Evolutionary conservation across 2,888 invertebrate genomes (phyloP).

Genomic region (Oscheius sp.): DNA sequence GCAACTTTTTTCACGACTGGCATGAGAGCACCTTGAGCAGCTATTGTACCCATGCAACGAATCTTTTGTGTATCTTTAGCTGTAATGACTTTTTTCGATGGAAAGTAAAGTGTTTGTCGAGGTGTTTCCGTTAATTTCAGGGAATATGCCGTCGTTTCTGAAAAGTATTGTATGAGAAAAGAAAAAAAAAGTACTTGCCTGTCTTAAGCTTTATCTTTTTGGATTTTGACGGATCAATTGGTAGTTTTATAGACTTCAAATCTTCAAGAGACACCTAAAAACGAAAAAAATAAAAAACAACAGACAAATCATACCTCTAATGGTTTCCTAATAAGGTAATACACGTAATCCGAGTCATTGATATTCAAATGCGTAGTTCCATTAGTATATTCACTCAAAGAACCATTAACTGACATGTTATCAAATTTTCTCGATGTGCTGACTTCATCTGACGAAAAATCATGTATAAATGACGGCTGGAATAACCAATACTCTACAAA

Average conservation of each 20-base stretch:
- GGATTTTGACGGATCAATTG: not conserved
- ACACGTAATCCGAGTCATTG: not conserved
- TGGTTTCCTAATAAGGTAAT: conserved; percentile 23
- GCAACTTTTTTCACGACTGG: conserved; percentile 2
- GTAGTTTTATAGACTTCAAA: not conserved
- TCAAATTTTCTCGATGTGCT: no score
- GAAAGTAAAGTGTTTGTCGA: conserved; percentile 1
- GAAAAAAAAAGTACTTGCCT: not conserved
- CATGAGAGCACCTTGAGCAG: not conserved
- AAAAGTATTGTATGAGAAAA: not conserved
- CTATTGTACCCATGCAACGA: not conserved
- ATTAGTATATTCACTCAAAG: not conserved
- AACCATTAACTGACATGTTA: not conserved
- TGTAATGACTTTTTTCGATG: not conserved
- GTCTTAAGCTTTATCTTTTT: conserved; percentile 21
- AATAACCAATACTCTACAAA: not conserved
- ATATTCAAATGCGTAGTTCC: not conserved
- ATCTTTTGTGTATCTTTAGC: conserved; percentile 21
- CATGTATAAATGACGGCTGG: not conserved
- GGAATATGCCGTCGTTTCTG: not conserved
- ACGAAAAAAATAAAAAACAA: not conserved
- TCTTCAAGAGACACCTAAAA: conserved; percentile 12
- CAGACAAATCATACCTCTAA: not conserved
- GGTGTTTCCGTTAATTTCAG: not conserved
- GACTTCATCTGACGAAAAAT: conserved; percentile 1